Evolutionary conservation across 2,113 vertebrate genomes (phyloP), one percentile per base, ranked within the genome.

Genomic region (Piaya cayana): DNA sequence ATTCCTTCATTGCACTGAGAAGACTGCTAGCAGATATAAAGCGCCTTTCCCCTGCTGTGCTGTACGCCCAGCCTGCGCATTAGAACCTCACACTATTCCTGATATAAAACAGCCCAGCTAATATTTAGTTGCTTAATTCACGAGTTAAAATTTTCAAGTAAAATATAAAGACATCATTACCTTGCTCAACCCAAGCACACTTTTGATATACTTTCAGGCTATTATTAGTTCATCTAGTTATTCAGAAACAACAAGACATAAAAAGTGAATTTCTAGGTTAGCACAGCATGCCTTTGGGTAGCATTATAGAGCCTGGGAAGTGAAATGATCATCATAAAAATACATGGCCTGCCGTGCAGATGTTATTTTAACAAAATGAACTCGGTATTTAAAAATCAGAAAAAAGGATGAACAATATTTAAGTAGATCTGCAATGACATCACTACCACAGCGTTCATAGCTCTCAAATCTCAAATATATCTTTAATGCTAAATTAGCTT

Each of bases 321-420:
- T 67, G 67, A 65, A 96, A 95, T 95, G 92, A 96, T 92, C 76
- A 89, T 60, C 77, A 92, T 90, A 93, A 96, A 96, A 95, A 95
- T 49, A 60, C 75, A 76, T 2, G 43, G 83, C 88, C 80, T 92
- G 77, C 77, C 58, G 21, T 64, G 88, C 60, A 89, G 78, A 87
- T 81, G 53, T 91, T 96, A 68, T 65, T 85, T 94, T 64, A 91
- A 80, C 68, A 74, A 64, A 95, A 93, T 45, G 42, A 85, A 91
- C 58, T 92, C 4, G 32, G 90, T 92, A 86, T 82, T 93, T 84
- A 85, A 95, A 68, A 89, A 89, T 37, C 25, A 88, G 81, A 49
- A 88, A 80, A 39, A 32, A n/a, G 37, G 32, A 45, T 43, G 59
- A 94, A 52, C 45, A 45, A 7, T 53, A 62, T 65, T 89, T 92